A percentile compares a stretch with the other conserved stretches of the same genome.
Conservation (phyloP, 2,888 invertebrate genomes). For the Rotaria magnacalcarata region DNA sequence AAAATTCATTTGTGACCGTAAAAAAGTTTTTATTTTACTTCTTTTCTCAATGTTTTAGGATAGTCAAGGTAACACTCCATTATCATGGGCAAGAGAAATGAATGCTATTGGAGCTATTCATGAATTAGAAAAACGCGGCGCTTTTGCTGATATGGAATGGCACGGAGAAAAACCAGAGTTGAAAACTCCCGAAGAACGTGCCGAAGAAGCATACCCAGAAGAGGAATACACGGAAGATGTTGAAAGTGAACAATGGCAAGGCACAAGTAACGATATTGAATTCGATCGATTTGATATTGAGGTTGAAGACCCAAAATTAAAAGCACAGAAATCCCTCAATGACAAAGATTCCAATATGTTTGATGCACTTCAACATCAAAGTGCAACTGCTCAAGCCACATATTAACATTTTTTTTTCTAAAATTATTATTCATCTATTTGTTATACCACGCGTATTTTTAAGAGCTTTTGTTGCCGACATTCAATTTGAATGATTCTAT, state of each 20-base stretch:
- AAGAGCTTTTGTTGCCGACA: background rate
- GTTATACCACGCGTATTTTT: background rate
- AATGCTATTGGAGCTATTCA: too few relatives aligned
- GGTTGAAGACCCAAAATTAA: background rate
- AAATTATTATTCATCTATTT: background rate
- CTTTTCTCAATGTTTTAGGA: background rate
- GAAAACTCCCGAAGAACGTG: background rate
- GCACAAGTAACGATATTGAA: background rate
- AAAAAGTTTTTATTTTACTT: background rate
- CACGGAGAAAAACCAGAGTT: background rate
- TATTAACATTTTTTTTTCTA: background rate
- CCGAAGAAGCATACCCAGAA: background rate
- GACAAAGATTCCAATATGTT: background rate
- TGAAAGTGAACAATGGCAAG: background rate
- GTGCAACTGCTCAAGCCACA: background rate
- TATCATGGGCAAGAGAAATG: constrained; percentile 29
- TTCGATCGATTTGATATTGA: constrained; percentile 1
- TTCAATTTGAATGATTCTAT: background rate
- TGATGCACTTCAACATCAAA: constrained; percentile 3
- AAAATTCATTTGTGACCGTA: background rate
- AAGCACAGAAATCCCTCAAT: background rate
- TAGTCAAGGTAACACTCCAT: background rate
- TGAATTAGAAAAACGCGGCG: background rate
- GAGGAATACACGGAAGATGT: background rate
- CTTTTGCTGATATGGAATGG: background rate